A percentile compares a stretch with the other conserved stretches of the same genome.
Evolutionary conservation across 2,797 vertebrate species (phyloP).

Genomic region (Coilia nasus): DNA sequence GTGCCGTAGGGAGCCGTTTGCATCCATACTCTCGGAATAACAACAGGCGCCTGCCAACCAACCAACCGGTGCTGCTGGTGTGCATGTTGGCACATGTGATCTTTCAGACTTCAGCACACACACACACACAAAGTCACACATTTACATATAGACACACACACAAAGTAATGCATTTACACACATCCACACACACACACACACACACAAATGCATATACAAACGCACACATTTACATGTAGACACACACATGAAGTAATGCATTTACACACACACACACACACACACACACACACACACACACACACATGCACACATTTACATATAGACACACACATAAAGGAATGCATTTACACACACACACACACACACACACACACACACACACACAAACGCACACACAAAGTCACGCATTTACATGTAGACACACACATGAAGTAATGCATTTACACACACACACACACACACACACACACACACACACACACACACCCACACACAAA

Average conservation of each 20-base stretch:
- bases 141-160: too few relatives aligned
- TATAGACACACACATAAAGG: too few relatives aligned
- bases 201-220: slow-evolving; percentile 15
- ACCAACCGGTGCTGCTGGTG: too few relatives aligned
- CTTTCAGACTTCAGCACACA: too few relatives aligned
- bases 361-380: background rate
- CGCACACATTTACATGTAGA: background rate
- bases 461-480: background rate
- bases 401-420: background rate
- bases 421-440: background rate
- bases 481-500: too few relatives aligned
- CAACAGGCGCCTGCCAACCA: background rate
- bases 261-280: too few relatives aligned
- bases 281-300: too few relatives aligned
- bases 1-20: background rate
- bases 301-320: too few relatives aligned
- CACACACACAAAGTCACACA: too few relatives aligned
- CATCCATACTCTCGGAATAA: background rate
- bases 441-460: background rate
- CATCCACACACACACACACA: slow-evolving; percentile 12
- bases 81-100: background rate
- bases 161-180: too few relatives aligned
- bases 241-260: background rate
- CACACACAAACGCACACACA: slow-evolving; percentile 25
- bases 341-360: too few relatives aligned